These are phyloP conservation scores for Yponomeuta sedellus DNA, from an alignment of 2,888 invertebrate species.

Conservation along the genomic window DNA sequence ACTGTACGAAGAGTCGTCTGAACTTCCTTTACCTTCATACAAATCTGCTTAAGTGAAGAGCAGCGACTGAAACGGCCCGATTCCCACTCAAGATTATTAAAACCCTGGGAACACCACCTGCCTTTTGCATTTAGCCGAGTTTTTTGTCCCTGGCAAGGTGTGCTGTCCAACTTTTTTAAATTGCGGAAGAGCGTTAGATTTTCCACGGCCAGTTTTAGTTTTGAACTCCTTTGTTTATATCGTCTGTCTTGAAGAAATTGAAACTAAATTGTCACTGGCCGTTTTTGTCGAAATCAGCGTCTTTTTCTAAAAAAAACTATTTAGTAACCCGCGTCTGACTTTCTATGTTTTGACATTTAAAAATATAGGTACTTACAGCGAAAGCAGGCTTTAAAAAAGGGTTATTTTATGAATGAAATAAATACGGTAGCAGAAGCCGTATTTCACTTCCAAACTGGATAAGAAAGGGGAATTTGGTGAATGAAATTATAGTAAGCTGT, in stretches of 20 bases:
- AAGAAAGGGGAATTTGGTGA: neutral
- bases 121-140: constrained; percentile 46
- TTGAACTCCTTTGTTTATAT: neutral
- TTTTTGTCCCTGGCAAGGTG: constrained; percentile 55
- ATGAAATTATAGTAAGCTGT: neutral
- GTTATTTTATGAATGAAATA: neutral
- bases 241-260: neutral
- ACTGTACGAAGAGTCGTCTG: neutral
- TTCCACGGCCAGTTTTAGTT: constrained; percentile 21
- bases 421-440: neutral
- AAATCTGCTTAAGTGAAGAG: constrained; percentile 9
- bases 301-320: neutral
- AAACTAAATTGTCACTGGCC: neutral
- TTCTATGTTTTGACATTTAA: no score
- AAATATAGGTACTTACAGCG: no score
- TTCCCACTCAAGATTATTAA: constrained; percentile 16
- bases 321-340: no score
- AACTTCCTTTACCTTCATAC: neutral
- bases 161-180: constrained; percentile 37
- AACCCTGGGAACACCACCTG: constrained; percentile 39
- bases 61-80: constrained; percentile 13
- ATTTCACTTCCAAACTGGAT: neutral
- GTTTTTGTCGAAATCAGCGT: neutral
- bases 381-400: neutral
- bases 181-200: constrained; percentile 41